phyloP scores from a whole-genome alignment of 35 echinoderm and acorn worm species.

The Apostichopus californicus region DNA sequence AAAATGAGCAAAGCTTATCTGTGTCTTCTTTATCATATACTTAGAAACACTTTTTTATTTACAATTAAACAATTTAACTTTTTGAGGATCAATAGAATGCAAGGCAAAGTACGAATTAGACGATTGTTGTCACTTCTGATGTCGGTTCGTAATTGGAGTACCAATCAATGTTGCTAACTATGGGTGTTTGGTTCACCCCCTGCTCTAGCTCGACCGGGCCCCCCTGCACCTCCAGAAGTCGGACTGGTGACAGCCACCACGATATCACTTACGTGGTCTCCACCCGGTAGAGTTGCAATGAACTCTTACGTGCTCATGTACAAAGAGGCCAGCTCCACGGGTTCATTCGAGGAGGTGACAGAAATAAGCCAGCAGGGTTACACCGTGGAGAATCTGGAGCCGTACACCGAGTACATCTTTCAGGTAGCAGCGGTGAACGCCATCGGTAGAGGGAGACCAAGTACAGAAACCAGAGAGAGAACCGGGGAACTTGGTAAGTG shows the following conservation, averaged over 20 bases:
- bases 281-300: slow-evolving; percentile 54
- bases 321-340: slow-evolving; percentile 46
- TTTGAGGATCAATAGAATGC: too few relatives aligned
- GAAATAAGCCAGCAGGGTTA: slow-evolving; percentile 50
- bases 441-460: slow-evolving; percentile 83
- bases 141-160: too few relatives aligned
- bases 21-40: neutral
- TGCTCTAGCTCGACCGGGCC: slow-evolving; percentile 72
- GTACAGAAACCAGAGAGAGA: slow-evolving; percentile 50
- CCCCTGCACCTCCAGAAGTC: slow-evolving; percentile 67
- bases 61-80: neutral
- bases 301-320: slow-evolving; percentile 82
- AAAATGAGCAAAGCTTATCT: neutral
- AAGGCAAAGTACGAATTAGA: too few relatives aligned
- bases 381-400: slow-evolving; percentile 74
- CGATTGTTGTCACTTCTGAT: too few relatives aligned
- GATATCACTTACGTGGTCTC: slow-evolving; percentile 71
- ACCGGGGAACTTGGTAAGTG: slow-evolving; percentile 88
- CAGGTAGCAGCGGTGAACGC: slow-evolving; percentile 80
- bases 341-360: slow-evolving; percentile 56
- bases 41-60: neutral
- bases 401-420: slow-evolving; percentile 82
- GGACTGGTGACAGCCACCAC: slow-evolving; percentile 69
- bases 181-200: neutral
- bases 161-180: too few relatives aligned